Evolutionary conservation across 2,888 invertebrate species (phyloP).

Genomic region (Sphinx pinastri): DNA sequence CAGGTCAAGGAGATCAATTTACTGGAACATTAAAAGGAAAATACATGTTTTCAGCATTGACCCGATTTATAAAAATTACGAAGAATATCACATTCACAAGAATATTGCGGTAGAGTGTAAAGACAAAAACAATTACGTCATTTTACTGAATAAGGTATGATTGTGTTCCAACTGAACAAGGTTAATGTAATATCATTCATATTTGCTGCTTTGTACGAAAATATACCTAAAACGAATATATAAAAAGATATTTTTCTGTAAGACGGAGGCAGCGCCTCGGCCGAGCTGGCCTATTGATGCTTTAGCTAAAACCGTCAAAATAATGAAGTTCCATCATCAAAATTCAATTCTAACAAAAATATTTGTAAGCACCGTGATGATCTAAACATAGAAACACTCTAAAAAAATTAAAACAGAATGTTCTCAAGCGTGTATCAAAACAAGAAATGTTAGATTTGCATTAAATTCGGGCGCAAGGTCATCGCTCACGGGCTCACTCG

Average conservation of each 20-base stretch:
- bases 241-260: too few relatives aligned
- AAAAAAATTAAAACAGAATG: not conserved
- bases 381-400: not conserved
- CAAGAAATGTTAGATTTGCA: not conserved
- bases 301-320: too few relatives aligned
- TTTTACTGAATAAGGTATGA: constrained; percentile 4
- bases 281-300: too few relatives aligned
- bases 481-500: constrained; percentile 30
- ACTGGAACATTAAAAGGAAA: constrained; percentile 13
- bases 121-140: constrained; percentile 16
- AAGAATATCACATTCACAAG: constrained; percentile 11
- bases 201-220: too few relatives aligned
- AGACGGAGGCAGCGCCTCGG: too few relatives aligned
- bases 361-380: too few relatives aligned
- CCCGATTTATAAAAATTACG: constrained; percentile 16
- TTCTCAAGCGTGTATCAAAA: not conserved
- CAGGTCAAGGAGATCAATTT: not conserved
- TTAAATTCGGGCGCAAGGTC: constrained; percentile 28
- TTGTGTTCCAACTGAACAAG: constrained; percentile 1
- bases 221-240: too few relatives aligned
- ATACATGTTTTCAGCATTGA: constrained; percentile 7
- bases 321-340: too few relatives aligned
- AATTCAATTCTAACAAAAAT: too few relatives aligned
- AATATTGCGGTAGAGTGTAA: not conserved
- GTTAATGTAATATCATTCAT: not conserved